Percentiles rank a stretch among this genome's conserved stretches.
These are phyloP conservation scores for Etheostoma spectabile DNA, from an alignment of 2,113 vertebrate species.

Conservation along the genomic window DNA sequence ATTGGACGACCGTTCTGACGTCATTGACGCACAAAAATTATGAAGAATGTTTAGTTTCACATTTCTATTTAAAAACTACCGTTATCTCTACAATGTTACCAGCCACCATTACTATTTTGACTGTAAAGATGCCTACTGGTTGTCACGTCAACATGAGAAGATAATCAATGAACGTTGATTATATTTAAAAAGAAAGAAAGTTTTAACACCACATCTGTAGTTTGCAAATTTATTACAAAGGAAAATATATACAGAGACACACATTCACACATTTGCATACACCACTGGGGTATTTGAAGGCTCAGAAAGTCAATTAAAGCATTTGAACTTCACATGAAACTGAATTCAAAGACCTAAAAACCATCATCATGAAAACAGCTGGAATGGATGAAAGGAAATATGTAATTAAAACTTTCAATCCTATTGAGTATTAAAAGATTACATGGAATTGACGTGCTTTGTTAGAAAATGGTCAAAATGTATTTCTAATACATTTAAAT, in stretches of 20 bases:
- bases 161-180: neutral
- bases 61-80: neutral
- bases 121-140: neutral
- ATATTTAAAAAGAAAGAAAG: neutral
- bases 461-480: neutral
- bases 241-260: conserved; percentile 9
- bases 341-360: neutral
- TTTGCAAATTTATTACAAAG: conserved; percentile 33
- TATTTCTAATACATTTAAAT: neutral
- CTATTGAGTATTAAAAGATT: neutral
- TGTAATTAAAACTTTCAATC: neutral
- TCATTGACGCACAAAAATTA: conserved; percentile 12
- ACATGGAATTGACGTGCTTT: neutral
- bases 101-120: neutral
- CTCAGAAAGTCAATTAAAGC: no score
- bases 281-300: neutral
- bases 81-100: neutral
- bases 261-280: neutral
- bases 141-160: no score
- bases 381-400: neutral
- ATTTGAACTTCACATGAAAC: neutral
- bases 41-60: conserved; percentile 1
- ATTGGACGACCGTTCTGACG: conserved; percentile 71
- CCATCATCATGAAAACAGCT: no score
- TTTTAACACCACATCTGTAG: neutral